Percentiles rank a stretch among this genome's conserved stretches.
Evolutionary conservation across 37 sponge, comb jelly and placozoan species (phyloP).

Genomic region (Lycopodina hypogea): DNA sequence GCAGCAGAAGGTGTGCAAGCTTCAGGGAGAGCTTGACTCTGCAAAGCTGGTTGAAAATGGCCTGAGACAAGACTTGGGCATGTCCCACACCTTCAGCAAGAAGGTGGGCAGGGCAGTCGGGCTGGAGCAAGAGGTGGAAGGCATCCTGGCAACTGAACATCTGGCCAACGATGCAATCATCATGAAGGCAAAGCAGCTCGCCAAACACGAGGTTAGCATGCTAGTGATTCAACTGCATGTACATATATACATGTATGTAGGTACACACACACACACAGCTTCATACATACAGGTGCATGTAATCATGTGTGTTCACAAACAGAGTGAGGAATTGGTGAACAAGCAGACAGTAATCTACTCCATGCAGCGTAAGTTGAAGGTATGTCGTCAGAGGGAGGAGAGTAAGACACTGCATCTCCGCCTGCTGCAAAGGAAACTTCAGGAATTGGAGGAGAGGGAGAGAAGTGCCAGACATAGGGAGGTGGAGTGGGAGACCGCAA

Average conservation of each 20-base stretch:
- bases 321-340: slow-evolving; percentile 66
- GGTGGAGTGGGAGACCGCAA: slow-evolving; percentile 27
- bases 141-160: slow-evolving; percentile 57
- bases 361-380: slow-evolving; percentile 70
- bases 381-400: slow-evolving; percentile 49
- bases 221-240: neutral
- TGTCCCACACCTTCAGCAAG: slow-evolving; percentile 28
- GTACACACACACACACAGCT: neutral
- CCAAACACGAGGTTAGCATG: slow-evolving; percentile 59
- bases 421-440: slow-evolving; percentile 70
- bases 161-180: slow-evolving; percentile 76
- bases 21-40: slow-evolving; percentile 25
- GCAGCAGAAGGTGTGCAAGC: slow-evolving; percentile 11
- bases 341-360: slow-evolving; percentile 62
- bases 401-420: slow-evolving; percentile 69
- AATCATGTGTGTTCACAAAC: neutral
- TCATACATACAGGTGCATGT: too few species aligned
- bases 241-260: neutral
- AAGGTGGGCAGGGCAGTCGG: slow-evolving; percentile 43
- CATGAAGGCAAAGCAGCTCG: slow-evolving; percentile 56
- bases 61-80: slow-evolving; percentile 18
- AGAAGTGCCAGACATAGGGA: slow-evolving; percentile 23
- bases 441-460: slow-evolving; percentile 43
- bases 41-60: slow-evolving; percentile 19
- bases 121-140: slow-evolving; percentile 44